Evolutionary conservation across 2,797 vertebrate genomes (phyloP).

Genomic region (Epinephelus coioides): DNA sequence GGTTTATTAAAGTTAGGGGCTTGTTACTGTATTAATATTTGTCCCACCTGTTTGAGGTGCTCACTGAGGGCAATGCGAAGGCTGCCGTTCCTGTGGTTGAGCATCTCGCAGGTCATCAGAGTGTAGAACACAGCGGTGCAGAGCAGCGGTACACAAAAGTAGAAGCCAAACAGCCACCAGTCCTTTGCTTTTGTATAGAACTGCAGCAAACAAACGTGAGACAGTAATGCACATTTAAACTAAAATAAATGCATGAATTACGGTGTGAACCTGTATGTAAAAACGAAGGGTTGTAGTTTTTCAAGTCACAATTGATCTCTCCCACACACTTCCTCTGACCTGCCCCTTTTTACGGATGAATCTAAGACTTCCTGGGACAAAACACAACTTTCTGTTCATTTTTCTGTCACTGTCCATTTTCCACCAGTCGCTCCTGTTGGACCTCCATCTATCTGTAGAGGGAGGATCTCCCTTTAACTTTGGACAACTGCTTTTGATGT

Average conservation of each 20-base stretch:
- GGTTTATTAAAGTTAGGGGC: not conserved
- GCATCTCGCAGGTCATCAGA: slow-evolving; percentile 97
- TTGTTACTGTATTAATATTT: not conserved
- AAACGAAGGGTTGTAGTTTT: not conserved
- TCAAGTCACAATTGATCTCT: not conserved
- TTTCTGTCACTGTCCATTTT: not conserved
- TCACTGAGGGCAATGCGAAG: slow-evolving; percentile 96
- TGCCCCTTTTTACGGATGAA: too few relatives aligned
- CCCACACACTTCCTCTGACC: too few relatives aligned
- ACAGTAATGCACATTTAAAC: not conserved
- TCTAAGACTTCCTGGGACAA: not conserved
- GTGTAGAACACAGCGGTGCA: slow-evolving; percentile 97
- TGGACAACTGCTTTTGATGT: not conserved
- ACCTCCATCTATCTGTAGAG: not conserved
- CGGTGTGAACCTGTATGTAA: not conserved
- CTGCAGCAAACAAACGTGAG: slow-evolving; percentile 71
- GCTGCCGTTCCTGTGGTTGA: slow-evolving; percentile 94
- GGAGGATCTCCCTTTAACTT: not conserved
- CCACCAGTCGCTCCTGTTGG: not conserved
- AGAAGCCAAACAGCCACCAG: slow-evolving; percentile 99
- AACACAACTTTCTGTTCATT: not conserved
- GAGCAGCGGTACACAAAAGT: slow-evolving; percentile 94
- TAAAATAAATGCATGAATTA: slow-evolving; percentile 9
- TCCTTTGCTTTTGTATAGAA: slow-evolving; percentile 92
- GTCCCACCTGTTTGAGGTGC: slow-evolving; percentile 95